Evolutionary conservation across 2,113 vertebrate genomes (phyloP), one percentile per base, ranked within the genome.

Genomic region (Thinocorus orbignyianus): DNA sequence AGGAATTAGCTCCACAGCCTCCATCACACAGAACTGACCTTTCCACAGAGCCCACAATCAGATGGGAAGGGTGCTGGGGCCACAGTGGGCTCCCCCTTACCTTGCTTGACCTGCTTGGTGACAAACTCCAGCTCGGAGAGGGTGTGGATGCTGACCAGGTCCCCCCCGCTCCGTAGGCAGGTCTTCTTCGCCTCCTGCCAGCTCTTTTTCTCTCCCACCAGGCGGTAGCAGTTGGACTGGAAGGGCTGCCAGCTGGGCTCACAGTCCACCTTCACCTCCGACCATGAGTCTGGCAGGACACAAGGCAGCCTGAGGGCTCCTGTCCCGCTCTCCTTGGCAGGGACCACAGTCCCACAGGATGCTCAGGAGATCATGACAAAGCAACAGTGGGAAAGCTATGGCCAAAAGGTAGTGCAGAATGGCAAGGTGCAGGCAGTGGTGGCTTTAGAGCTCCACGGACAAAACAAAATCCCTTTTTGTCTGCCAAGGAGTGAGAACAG

Each of bases 101-200:
- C 98, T 97, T 98, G 98, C 73, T 99, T 99, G 93, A 99, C 92
- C 96, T 98, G 98, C 96, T 98, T 98, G 57, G 98, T 97, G 96
- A 99, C 98, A 39, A 99, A 99, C 97, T 99, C 99, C 80, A 99
- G 97, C 97, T 99, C 99, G 0, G 98, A 98, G 35, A 99, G 95
- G 3, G 98, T 99, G 97, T 99, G 99, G 95, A 99, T 98, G 98
- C 99, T 99, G 97, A 99, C 98, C 79, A 99, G 97, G 97, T 99
- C 99, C 11, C 98, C 98, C 6, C 99, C 99, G 0, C 98, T 98
- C 86, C 98, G 98, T 88, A 99, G 98, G 73, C 99, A 99, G 20
- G 96, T 98, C 96, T 98, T 99, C 96, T 98, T 98, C 0, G 99
- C 98, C 5, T 98, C 97, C 62, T 98, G 98, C 99, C 99, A 99